Evolutionary conservation across 2,113 vertebrate species (phyloP).

Genomic region (Nothoprocta pentlandii): DNA sequence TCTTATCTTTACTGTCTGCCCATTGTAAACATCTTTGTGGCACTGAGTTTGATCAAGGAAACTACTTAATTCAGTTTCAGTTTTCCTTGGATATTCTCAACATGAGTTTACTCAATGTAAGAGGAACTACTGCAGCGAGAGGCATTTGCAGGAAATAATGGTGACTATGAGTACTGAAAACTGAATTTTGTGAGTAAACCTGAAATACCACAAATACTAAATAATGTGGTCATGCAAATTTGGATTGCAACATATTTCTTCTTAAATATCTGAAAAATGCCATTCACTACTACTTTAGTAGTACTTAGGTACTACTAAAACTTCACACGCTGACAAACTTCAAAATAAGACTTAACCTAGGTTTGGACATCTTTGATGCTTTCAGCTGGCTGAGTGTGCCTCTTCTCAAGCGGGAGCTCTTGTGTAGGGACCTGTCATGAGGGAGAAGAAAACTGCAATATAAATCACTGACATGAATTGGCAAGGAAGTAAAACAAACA

Average conservation of each 20-base stretch:
- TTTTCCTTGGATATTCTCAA: conserved; percentile 6
- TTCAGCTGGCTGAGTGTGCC: background rate
- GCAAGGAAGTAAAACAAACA: background rate
- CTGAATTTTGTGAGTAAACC: background rate
- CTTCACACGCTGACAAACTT: background rate
- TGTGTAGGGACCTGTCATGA: background rate
- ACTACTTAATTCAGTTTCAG: conserved; percentile 60
- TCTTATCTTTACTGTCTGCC: conserved; percentile 60
- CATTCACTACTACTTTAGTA: background rate
- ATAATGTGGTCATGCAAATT: background rate
- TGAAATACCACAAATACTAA: background rate
- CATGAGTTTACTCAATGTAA: background rate
- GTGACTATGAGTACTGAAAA: background rate
- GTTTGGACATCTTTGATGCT: background rate
- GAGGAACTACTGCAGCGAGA: background rate
- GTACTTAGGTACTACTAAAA: background rate
- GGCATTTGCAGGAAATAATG: background rate
- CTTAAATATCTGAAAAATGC: background rate
- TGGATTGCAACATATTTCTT: background rate
- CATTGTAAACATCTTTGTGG: conserved; percentile 60
- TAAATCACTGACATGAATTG: background rate
- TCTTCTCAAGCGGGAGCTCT: background rate
- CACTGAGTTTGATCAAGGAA: conserved; percentile 46
- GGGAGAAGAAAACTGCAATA: background rate
- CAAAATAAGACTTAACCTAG: background rate